These are phyloP conservation scores for Anomalospiza imberbis DNA, from an alignment of 2,797 vertebrate genomes.

Conservation along the genomic window DNA sequence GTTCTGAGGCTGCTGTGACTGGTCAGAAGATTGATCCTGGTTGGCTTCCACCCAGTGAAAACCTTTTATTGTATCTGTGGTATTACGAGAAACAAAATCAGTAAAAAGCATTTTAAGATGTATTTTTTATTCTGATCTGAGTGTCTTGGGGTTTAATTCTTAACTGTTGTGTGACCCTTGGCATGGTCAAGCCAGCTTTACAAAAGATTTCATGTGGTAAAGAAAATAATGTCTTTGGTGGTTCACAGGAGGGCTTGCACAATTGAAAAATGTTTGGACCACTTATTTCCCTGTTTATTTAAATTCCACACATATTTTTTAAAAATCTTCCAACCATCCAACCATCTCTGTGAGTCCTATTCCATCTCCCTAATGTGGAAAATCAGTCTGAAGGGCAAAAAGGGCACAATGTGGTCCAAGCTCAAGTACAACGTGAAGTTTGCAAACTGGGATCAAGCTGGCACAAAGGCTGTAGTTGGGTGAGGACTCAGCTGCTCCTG, in stretches of 20 bases:
- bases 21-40: neutral
- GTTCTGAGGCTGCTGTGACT: neutral
- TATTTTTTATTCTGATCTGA: neutral
- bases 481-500: neutral
- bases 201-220: neutral
- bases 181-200: neutral
- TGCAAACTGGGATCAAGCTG: neutral
- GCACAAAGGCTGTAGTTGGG: neutral
- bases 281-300: neutral
- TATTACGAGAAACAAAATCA: neutral
- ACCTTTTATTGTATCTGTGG: neutral
- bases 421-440: neutral
- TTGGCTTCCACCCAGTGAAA: neutral
- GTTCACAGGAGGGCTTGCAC: neutral
- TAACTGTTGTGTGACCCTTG: neutral
- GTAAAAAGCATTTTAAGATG: neutral
- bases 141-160: neutral
- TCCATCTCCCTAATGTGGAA: neutral
- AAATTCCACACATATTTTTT: neutral
- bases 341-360: neutral
- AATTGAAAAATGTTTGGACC: neutral
- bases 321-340: neutral
- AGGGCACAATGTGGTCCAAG: accelerated
- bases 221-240: neutral
- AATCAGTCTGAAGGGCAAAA: neutral